These are phyloP conservation scores for Stictocephala bisonia DNA, from an alignment of 2,888 invertebrate species.

Conservation along the genomic window DNA sequence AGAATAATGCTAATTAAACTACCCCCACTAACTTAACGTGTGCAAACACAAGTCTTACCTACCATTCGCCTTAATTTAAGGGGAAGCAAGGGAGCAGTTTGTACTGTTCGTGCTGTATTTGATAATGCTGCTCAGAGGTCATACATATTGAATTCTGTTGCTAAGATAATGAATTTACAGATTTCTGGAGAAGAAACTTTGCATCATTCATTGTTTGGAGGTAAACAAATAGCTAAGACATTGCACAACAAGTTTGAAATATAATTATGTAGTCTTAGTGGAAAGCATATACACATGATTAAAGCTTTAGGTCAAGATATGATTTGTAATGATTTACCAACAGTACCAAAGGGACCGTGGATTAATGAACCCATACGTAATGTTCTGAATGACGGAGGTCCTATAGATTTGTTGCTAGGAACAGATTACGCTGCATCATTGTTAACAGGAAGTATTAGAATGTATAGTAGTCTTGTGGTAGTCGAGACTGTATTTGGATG, in stretches of 20 bases:
- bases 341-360: not conserved
- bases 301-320: not conserved
- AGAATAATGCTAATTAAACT: no score
- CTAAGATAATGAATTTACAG: not conserved
- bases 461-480: not conserved
- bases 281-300: not conserved
- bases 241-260: not conserved
- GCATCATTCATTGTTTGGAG: slow-evolving; percentile 15
- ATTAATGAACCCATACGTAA: not conserved
- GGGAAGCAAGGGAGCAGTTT: no score
- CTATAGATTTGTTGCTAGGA: not conserved
- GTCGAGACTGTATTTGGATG: slow-evolving; percentile 11
- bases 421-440: not conserved
- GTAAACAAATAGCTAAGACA: not conserved
- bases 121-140: slow-evolving; percentile 5
- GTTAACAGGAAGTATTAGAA: not conserved
- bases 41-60: no score
- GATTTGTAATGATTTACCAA: not conserved
- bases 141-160: not conserved
- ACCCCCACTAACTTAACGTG: no score
- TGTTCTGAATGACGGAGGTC: slow-evolving; percentile 1
- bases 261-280: not conserved
- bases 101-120: not conserved
- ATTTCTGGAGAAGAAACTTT: not conserved
- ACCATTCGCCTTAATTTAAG: no score